These are phyloP conservation scores for Horisme vitalbata DNA, from an alignment of 2,888 invertebrate genomes.

Conservation along the genomic window DNA sequence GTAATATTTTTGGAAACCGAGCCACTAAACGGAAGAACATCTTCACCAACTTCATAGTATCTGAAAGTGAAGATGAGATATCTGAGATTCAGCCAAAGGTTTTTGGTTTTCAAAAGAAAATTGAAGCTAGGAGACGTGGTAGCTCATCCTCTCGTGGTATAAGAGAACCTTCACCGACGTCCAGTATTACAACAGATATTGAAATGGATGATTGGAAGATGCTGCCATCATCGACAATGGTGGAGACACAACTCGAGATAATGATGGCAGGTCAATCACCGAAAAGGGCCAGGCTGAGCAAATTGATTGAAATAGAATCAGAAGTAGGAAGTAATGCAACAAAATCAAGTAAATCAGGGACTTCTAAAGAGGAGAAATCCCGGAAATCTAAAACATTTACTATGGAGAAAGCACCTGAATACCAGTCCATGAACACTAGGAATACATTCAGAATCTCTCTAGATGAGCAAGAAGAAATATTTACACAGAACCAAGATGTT, in stretches of 20 bases:
- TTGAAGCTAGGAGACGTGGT: conserved; percentile 33
- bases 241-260: conserved; percentile 59
- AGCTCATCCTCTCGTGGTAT: conserved; percentile 35
- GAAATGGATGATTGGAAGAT: conserved; percentile 70
- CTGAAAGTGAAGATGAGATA: conserved; percentile 70
- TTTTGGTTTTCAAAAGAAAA: conserved; percentile 53
- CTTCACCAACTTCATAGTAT: conserved; percentile 62
- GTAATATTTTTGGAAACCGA: conserved; percentile 58
- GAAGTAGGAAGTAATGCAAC: conserved; percentile 31
- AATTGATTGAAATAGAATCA: conserved; percentile 49
- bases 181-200: conserved; percentile 59
- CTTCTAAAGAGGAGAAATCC: conserved; percentile 2
- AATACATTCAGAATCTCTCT: not conserved
- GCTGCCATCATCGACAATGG: conserved; percentile 74
- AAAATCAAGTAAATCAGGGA: conserved; percentile 19
- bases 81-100: conserved; percentile 61
- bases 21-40: conserved; percentile 61
- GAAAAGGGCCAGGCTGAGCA: conserved; percentile 52
- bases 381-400: conserved; percentile 20
- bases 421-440: conserved; percentile 3
- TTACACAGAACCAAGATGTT: not conserved
- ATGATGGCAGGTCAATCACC: conserved; percentile 44
- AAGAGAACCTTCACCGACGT: conserved; percentile 49
- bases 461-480: conserved; percentile 1
- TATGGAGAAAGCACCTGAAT: conserved; percentile 4